Evolutionary conservation across 2,797 vertebrate species (phyloP), one percentile per base, ranked within the genome.

Genomic region (Crocodylus rhombifer): DNA sequence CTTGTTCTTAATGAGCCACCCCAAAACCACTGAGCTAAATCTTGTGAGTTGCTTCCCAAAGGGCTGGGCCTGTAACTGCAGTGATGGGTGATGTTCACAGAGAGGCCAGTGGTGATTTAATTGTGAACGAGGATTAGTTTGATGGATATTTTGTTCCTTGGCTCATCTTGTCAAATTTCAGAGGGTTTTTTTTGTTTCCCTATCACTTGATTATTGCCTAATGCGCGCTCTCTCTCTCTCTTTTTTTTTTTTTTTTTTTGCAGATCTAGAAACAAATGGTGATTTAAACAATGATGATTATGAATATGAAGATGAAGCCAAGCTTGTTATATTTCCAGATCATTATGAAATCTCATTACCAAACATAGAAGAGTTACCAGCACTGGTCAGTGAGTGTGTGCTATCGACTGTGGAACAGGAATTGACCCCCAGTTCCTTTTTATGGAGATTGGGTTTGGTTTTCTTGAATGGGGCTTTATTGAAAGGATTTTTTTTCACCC

Each of bases 311-410:
- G 99, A 99, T 61, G 99, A 99, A 98, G 99, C 98, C 97, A 99
- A 99, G 98, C 99, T 99, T n/a, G 98, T 99, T 97, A 98, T 99
- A 98, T 99, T 99, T 97, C 99, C 99, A 97, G 99, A 99, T 98
- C 99, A 99, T 98, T 99, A 98, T 97, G 99, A 99, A 98, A 99
- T 99, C 97, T 98, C 99, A 84, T 98, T 99, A 96, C 99, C 99
- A 94, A 99, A 99, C 97, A 99, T 99, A 97, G 99, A 99, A 98
- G 99, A 99, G 97, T 97, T 99, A 82, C 99, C 99, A 36, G 99
- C 99, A 77, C 98, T 99, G 99, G 99, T 99, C 97, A 99, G 99
- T 99, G 98, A 98, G 93, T 97, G 82, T 96, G 88, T 97, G 89
- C 96, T 93, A 86, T 64, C 90, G 84, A 56, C 91, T 90, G 90